phyloP scores from a whole-genome alignment of 1,140 invertebrate species.

The Anastatus disparis region DNA sequence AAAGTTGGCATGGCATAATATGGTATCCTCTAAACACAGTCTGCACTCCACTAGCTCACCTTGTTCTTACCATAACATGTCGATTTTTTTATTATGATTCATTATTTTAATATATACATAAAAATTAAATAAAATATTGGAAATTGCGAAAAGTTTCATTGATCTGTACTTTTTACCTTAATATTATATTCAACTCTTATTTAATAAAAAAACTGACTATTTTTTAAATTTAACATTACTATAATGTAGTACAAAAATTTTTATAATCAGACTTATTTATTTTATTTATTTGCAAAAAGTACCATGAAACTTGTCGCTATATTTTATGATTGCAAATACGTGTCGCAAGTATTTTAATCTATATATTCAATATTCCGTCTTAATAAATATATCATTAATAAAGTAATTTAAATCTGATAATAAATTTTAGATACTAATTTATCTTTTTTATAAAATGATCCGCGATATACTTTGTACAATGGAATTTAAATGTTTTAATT shows the following conservation, averaged over 20 bases:
- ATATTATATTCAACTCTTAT: background rate
- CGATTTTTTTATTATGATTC: conserved; percentile 44
- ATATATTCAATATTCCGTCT: conserved; percentile 55
- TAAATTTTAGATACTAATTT: conserved; percentile 21
- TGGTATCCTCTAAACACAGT: conserved; percentile 69
- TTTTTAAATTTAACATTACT: conserved; percentile 16
- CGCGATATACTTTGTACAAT: conserved; percentile 52
- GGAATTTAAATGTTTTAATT: conserved; percentile 18
- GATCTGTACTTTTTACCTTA: no score
- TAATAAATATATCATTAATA: conserved; percentile 56
- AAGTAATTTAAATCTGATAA: conserved; percentile 51
- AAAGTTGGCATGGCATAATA: conserved; percentile 61
- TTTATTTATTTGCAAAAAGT: background rate
- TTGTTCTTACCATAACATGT: conserved; percentile 61
- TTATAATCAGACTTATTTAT: background rate
- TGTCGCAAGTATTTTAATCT: conserved; percentile 49
- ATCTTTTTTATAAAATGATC: conserved; percentile 10
- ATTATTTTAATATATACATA: conserved; percentile 46
- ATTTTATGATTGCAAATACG: conserved; percentile 53
- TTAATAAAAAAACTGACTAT: conserved; percentile 10
- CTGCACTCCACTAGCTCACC: conserved; percentile 68
- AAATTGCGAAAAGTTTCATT: conserved; percentile 51
- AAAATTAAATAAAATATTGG: conserved; percentile 57
- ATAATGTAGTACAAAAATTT: conserved; percentile 33
- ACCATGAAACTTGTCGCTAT: conserved; percentile 55